Conservation (phyloP, 2,113 vertebrate genomes). For the Rhynchopsitta pachyrhyncha region DNA sequence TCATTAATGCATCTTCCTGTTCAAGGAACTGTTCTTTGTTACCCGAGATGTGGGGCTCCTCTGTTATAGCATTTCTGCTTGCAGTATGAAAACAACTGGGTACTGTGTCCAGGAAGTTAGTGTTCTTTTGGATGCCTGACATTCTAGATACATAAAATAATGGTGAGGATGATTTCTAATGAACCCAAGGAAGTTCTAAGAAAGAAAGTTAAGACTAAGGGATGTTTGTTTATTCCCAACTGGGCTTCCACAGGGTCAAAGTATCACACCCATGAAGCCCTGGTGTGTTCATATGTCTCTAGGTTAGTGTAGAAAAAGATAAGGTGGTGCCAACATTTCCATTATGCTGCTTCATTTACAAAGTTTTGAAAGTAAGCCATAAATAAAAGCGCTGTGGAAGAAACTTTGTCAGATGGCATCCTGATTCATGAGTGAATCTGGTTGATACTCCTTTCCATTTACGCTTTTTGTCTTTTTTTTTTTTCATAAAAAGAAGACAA, state of each 20-base stretch:
- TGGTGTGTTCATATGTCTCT: neutral
- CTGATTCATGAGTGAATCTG: neutral
- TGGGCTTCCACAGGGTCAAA: neutral
- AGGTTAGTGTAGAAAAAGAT: neutral
- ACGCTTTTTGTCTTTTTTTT: constrained; percentile 5
- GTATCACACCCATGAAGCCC: neutral
- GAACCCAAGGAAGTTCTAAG: neutral
- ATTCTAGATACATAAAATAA: constrained; percentile 12
- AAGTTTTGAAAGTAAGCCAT: constrained; percentile 42
- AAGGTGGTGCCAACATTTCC: constrained; percentile 37
- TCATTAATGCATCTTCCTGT: neutral
- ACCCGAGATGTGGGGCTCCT: neutral
- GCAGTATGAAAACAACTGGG: neutral
- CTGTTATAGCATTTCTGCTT: neutral
- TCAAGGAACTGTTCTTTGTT: neutral
- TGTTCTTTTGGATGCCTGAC: neutral
- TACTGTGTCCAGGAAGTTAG: neutral
- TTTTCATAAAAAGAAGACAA: neutral
- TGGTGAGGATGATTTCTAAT: neutral
- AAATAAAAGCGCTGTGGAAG: constrained; percentile 35
- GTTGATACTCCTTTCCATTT: constrained; percentile 35
- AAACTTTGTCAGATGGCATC: constrained; percentile 37
- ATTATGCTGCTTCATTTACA: constrained; percentile 16
- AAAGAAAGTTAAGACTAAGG: neutral
- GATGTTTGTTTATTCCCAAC: neutral